Conservation (phyloP, 2,797 vertebrate genomes). For the Periparus ater region DNA sequence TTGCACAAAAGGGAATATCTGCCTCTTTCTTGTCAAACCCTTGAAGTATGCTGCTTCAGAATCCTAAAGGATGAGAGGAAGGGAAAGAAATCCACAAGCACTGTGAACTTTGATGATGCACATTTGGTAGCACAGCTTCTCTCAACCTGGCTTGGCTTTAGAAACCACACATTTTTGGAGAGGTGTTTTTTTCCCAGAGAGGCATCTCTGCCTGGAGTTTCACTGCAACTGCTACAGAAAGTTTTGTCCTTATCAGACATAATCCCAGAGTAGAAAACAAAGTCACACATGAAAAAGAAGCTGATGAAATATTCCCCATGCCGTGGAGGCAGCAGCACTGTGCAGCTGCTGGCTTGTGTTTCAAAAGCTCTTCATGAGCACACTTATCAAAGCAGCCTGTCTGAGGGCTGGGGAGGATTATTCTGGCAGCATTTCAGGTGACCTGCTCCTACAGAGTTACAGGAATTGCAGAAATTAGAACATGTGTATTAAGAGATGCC, state of each 20-base stretch:
- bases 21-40: constrained; percentile 1
- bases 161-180: not conserved
- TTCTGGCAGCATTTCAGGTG: not conserved
- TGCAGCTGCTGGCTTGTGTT: not conserved
- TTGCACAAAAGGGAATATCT: constrained; percentile 25
- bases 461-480: not conserved
- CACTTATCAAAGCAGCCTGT: not conserved
- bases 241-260: not conserved
- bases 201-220: not conserved
- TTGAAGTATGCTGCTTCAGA: constrained; percentile 38
- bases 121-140: not conserved
- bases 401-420: not conserved
- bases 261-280: constrained; percentile 30
- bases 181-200: not conserved
- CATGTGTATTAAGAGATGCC: not conserved
- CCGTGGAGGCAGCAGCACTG: not conserved
- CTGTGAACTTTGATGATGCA: constrained; percentile 24
- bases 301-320: not conserved
- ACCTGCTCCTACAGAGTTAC: not conserved
- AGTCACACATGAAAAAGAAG: not conserved
- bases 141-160: not conserved
- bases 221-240: not conserved
- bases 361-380: constrained; percentile 1
- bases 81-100: not conserved
- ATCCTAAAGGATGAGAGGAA: constrained; percentile 14